Conservation (phyloP, 2,888 invertebrate genomes). For the Meghimatium bilineatum region DNA sequence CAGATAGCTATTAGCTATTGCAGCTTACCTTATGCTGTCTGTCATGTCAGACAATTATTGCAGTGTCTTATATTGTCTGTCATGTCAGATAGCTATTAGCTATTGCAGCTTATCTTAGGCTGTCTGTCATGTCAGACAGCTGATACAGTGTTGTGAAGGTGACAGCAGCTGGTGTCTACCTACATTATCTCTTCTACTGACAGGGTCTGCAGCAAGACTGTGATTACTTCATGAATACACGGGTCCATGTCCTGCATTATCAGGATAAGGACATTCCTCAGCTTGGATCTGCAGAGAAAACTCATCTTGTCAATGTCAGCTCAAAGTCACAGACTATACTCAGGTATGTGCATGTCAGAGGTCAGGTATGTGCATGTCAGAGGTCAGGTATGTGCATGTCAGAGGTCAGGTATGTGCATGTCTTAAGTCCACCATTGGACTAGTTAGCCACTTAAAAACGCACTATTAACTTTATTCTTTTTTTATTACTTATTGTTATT, state of each 20-base stretch:
- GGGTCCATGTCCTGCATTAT: constrained; percentile 3
- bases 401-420: too few species aligned
- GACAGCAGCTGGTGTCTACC: background rate
- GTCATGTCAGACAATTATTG: too few species aligned
- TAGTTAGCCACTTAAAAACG: too few species aligned
- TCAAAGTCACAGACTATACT: background rate
- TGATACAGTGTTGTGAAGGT: background rate
- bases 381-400: background rate
- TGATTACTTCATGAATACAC: constrained; percentile 28
- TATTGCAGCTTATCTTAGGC: too few species aligned
- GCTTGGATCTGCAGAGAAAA: background rate
- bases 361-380: background rate
- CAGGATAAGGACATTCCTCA: constrained; percentile 29
- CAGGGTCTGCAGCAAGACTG: constrained; percentile 37
- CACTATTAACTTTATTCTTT: too few species aligned
- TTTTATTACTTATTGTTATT: too few species aligned
- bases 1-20: too few species aligned
- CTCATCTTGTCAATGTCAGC: background rate
- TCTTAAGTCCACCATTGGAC: too few species aligned
- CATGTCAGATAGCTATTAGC: too few species aligned
- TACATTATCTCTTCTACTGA: background rate
- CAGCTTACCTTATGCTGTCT: too few species aligned
- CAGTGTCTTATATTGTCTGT: too few species aligned
- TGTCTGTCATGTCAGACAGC: too few species aligned
- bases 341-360: background rate